Base-by-base conservation (phyloP, 2,797 vertebrate genomes). In the Scomberomorus guttatus region DNA sequence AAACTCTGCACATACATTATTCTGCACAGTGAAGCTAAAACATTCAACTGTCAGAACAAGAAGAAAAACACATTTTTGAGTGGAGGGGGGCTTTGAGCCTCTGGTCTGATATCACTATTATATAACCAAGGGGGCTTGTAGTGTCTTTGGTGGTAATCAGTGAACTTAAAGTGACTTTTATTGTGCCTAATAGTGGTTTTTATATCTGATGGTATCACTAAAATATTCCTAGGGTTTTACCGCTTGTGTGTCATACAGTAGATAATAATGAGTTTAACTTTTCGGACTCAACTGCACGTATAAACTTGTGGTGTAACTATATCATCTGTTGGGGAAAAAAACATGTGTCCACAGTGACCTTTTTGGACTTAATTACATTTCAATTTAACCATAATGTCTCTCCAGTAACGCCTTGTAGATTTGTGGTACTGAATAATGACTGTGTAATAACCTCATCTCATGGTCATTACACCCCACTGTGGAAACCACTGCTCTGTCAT, bases 391-490 rank as follows among this genome's bases (percentile, higher is more conserved):
- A 72, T 61, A 64, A 72, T 67, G 42, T 52, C 57, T 51, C 59
- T 71, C 48, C 42, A 42, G 69, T 48, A 61, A 77, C 50, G 50
- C 75, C 79, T 58, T 70, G 72, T 51, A 70, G 81, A 75, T 80
- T 46, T 80, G 80, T 70, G 75, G 85, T 39, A 24, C 73, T 76
- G 67, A 81, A 75, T 86, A 82, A 82, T 80, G 80, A 66, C 58
- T 77, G 55, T 70, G 70, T 82, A 80, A 86, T 91, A 79, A 87
- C 77, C 73, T 92, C 83, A 90, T 87, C 77, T 72, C 66, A 59
- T 74, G 79, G 58, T 67, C 82, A 87, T 82, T 85, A 75, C 77
- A 81, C 58, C 74, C 61, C 66, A 59, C 54, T 77, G 52, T 82
- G 65, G 55, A 84, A 87, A 77, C 55, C 72, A 72, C 71, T 77